phyloP scores from a whole-genome alignment of 2,797 vertebrate species.

The Miichthys miiuy region DNA sequence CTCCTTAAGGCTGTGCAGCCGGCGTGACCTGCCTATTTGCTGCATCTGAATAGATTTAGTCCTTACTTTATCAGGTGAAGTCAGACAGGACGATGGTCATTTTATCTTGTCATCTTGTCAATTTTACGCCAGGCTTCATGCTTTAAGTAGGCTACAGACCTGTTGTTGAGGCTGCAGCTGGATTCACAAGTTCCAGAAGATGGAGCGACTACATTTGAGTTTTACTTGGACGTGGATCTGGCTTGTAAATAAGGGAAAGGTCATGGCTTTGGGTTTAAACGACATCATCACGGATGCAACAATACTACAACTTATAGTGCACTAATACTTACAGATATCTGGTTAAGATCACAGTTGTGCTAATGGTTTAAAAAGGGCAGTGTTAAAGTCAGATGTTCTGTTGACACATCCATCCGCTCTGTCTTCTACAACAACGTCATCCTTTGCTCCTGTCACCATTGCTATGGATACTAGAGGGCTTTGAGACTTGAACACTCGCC shows the following conservation, averaged over 20 bases:
- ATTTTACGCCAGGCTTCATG: neutral
- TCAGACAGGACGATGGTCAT: neutral
- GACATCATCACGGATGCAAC: neutral
- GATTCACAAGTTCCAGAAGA: neutral
- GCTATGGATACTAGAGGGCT: neutral
- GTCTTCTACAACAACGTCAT: no score
- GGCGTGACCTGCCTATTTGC: constrained; percentile 17
- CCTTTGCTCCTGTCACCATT: neutral
- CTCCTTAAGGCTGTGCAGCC: constrained; percentile 32
- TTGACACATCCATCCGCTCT: neutral
- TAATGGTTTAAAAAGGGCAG: neutral
- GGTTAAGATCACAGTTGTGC: neutral
- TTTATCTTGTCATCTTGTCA: constrained; percentile 8
- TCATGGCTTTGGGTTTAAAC: no score
- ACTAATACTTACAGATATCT: neutral
- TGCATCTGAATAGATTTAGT: constrained; percentile 4
- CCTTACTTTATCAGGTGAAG: constrained; percentile 19
- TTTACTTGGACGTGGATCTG: neutral
- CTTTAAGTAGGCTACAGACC: neutral
- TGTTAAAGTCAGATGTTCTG: neutral
- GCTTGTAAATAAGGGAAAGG: no score
- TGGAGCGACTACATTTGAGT: neutral
- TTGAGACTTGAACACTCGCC: neutral
- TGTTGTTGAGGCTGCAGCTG: neutral
- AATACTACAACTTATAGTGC: no score